A percentile compares a stretch with the other conserved stretches of the same genome.
Conservation (phyloP, 2,113 vertebrate genomes). For the Clarias gariepinus region DNA sequence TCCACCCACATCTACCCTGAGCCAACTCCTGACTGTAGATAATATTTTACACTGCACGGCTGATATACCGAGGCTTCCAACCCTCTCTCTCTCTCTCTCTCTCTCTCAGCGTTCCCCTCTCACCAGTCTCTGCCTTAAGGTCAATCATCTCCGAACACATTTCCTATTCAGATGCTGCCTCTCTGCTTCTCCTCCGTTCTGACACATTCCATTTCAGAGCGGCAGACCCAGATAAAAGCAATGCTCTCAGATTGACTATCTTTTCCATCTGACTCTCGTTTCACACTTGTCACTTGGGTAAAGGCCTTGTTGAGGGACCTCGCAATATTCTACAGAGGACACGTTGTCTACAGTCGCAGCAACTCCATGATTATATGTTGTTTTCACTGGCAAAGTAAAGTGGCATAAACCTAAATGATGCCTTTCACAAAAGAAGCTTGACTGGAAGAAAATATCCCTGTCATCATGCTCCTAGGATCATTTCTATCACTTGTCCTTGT, state of each 20-base stretch:
- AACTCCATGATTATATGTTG: not conserved
- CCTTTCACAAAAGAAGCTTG: not conserved
- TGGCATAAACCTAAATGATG: not conserved
- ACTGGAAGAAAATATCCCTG: not conserved
- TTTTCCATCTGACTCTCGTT: constrained; percentile 34
- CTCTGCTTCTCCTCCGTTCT: constrained; percentile 7
- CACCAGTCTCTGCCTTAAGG: not conserved
- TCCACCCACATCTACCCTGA: not conserved
- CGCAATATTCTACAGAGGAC: constrained; percentile 11
- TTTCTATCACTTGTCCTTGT: constrained; percentile 4
- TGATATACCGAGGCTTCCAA: not conserved
- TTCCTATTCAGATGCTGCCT: constrained; percentile 31
- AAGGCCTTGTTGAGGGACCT: constrained; percentile 7
- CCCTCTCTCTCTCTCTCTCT: not conserved
- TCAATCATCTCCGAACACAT: constrained; percentile 32
- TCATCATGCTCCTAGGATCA: not conserved
- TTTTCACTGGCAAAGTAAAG: not conserved
- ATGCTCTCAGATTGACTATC: constrained; percentile 13
- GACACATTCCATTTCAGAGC: constrained; percentile 22
- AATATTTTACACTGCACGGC: constrained; percentile 33
- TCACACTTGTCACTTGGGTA: constrained; percentile 8
- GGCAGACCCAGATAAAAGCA: constrained; percentile 24
- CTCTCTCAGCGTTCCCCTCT: not conserved
- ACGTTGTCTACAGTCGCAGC: not conserved
- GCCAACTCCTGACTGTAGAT: constrained; percentile 21